phyloP scores from a whole-genome alignment of 2,888 invertebrate species.

The Hydrotaea diabolus region DNA sequence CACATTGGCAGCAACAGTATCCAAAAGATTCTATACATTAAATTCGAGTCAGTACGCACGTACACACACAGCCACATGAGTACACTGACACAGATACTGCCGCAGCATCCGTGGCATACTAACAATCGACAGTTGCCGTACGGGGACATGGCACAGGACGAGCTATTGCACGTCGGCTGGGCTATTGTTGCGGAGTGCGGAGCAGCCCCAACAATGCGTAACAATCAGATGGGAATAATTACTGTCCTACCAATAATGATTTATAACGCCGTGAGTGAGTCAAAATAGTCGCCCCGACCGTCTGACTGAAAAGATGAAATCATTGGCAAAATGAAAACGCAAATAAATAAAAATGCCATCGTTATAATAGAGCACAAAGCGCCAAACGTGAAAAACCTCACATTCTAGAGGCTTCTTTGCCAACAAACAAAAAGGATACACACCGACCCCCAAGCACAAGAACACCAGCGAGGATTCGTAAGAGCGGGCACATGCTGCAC shows the following conservation, averaged over 20 bases:
- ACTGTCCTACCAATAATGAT: constrained; percentile 60
- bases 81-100: background rate
- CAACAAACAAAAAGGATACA: background rate
- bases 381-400: constrained; percentile 7
- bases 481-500: constrained; percentile 13
- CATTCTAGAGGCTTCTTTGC: background rate
- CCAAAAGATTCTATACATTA: constrained; percentile 16
- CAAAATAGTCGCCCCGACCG: background rate
- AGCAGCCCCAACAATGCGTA: constrained; percentile 41
- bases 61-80: background rate
- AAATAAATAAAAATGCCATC: constrained; percentile 4
- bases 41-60: constrained; percentile 24
- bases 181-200: no score
- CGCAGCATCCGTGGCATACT: constrained; percentile 14
- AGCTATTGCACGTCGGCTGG: no score
- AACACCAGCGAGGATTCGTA: background rate
- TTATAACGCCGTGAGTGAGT: constrained; percentile 47
- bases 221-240: constrained; percentile 59
- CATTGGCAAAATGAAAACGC: constrained; percentile 13
- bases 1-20: background rate
- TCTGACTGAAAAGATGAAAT: constrained; percentile 21
- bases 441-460: background rate
- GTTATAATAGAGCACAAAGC: constrained; percentile 13
- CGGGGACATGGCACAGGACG: background rate
- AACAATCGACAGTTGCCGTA: background rate